Evolutionary conservation across 2,113 vertebrate species (phyloP).

Genomic region (Tautogolabrus adspersus): DNA sequence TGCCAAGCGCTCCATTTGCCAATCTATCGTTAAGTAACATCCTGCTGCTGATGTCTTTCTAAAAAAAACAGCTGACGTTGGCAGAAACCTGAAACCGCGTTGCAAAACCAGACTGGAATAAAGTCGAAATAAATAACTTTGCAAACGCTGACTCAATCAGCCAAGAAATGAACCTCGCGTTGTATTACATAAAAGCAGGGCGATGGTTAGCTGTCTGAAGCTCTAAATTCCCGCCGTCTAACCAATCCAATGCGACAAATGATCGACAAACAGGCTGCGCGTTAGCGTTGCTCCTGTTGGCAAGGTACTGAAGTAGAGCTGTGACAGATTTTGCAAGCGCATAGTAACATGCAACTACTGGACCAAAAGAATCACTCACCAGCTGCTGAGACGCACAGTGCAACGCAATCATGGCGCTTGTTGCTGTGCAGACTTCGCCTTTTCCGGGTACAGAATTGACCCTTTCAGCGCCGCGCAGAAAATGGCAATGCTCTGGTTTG

Average conservation of each 20-base stretch:
- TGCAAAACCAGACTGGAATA: not conserved
- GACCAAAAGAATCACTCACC: conserved; percentile 82
- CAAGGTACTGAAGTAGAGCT: conserved; percentile 65
- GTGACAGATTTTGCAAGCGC: conserved; percentile 81
- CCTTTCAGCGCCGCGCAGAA: conserved; percentile 48
- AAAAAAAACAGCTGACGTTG: conserved; percentile 1
- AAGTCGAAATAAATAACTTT: conserved; percentile 1
- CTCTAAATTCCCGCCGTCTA: conserved; percentile 29
- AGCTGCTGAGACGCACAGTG: conserved; percentile 79
- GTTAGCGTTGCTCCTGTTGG: conserved; percentile 66
- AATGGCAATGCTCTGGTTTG: fast-evolving
- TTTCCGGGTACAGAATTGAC: conserved; percentile 81
- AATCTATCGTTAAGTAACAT: conserved; percentile 34
- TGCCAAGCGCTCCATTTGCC: conserved; percentile 22
- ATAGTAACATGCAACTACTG: conserved; percentile 84
- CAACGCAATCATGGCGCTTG: conserved; percentile 86
- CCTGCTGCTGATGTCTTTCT: not conserved
- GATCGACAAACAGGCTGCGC: conserved; percentile 41
- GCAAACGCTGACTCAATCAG: not conserved
- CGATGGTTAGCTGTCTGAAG: conserved; percentile 33
- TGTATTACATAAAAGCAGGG: conserved; percentile 13
- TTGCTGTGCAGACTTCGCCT: conserved; percentile 88
- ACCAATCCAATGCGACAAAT: conserved; percentile 54
- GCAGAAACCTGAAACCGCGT: not conserved
- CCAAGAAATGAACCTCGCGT: not conserved